phyloP scores from a whole-genome alignment of 2,113 vertebrate genomes.

The Opisthocomus hoazin region DNA sequence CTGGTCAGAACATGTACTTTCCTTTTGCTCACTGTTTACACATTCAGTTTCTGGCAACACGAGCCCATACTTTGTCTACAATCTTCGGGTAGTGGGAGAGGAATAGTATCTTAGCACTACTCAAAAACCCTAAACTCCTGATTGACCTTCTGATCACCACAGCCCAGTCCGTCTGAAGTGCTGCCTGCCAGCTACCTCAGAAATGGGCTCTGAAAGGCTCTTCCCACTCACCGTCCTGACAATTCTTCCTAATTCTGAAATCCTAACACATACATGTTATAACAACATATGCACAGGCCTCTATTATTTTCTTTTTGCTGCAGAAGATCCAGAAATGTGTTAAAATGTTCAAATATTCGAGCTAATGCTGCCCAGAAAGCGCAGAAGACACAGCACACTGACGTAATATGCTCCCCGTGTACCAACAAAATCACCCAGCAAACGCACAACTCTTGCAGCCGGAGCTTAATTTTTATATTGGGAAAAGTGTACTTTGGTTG shows the following conservation, averaged over 20 bases:
- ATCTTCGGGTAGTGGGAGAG: rapidly evolving
- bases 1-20: background rate
- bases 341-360: background rate
- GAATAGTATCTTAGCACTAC: background rate
- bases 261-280: rapidly evolving
- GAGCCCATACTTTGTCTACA: background rate
- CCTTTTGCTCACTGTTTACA: background rate
- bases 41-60: background rate
- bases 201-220: background rate
- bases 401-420: rapidly evolving
- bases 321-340: background rate
- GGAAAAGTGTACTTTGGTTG: background rate
- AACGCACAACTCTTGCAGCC: background rate
- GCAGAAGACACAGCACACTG: background rate
- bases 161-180: background rate
- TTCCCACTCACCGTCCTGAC: background rate
- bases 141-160: background rate
- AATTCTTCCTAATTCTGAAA: background rate
- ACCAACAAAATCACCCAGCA: background rate
- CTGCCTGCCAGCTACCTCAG: background rate
- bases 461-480: background rate
- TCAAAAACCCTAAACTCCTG: background rate
- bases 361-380: background rate
- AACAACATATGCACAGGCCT: background rate
- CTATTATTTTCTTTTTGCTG: background rate